Evolutionary conservation across 2,797 vertebrate genomes (phyloP).

Genomic region (Choloepus didactylus): DNA sequence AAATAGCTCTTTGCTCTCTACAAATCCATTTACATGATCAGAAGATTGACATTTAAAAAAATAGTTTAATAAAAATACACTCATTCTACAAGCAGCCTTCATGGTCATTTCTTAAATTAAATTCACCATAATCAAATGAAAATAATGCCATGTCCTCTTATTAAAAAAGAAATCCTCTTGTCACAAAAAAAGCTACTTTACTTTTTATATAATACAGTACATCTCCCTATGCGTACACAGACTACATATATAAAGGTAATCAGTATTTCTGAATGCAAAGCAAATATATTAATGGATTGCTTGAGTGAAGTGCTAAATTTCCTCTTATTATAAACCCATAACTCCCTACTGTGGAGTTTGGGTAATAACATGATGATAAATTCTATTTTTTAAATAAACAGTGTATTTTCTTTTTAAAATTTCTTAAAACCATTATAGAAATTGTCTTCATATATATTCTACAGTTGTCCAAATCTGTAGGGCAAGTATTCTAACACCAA

Average conservation of each 20-base stretch:
- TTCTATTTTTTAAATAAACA: constrained; percentile 73
- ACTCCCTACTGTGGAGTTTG: constrained; percentile 74
- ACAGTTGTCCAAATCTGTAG: constrained; percentile 68
- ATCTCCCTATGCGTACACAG: constrained; percentile 77
- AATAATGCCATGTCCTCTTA: constrained; percentile 82
- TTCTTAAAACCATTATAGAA: constrained; percentile 64
- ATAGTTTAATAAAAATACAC: constrained; percentile 81
- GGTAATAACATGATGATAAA: constrained; percentile 77
- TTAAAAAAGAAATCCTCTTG: constrained; percentile 75
- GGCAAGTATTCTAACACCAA: constrained; percentile 65
- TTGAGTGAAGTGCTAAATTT: constrained; percentile 74
- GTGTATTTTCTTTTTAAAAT: constrained; percentile 76
- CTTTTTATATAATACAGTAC: constrained; percentile 81
- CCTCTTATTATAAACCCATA: constrained; percentile 77
- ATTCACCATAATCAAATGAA: constrained; percentile 84
- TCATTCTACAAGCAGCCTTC: constrained; percentile 86
- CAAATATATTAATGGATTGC: constrained; percentile 80
- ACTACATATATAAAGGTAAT: constrained; percentile 82
- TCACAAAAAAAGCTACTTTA: constrained; percentile 81
- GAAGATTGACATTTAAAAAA: constrained; percentile 84
- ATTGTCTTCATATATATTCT: constrained; percentile 57
- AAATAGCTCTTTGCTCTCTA: constrained; percentile 78
- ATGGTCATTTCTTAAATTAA: constrained; percentile 84
- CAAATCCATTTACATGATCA: constrained; percentile 81
- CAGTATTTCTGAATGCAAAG: constrained; percentile 79